Percentiles rank a stretch among this genome's conserved stretches.
These are phyloP conservation scores for Montipora sp. DNA, from an alignment of 64 coral and sea anemone genomes.

Conservation along the genomic window DNA sequence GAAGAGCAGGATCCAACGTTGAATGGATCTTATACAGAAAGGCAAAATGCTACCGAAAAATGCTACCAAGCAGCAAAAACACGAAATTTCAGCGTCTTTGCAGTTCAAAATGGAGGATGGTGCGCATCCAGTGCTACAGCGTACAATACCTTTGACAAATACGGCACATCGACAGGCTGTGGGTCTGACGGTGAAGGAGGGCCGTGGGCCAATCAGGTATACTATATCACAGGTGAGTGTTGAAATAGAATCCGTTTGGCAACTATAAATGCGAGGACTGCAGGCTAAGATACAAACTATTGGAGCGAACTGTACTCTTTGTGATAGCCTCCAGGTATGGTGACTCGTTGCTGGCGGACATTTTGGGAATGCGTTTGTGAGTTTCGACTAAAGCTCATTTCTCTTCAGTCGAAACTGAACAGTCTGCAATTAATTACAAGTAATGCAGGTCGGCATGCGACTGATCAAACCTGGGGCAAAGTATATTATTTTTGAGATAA, in stretches of 20 bases:
- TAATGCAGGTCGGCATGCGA: too few relatives aligned
- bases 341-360: too few relatives aligned
- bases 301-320: too few relatives aligned
- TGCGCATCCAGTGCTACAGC: conserved; percentile 4
- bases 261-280: neutral
- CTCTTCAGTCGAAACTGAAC: too few relatives aligned
- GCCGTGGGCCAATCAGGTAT: conserved; percentile 21
- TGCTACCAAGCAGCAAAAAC: neutral
- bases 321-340: too few relatives aligned
- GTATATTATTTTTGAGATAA: too few relatives aligned
- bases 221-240: neutral
- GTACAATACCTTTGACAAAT: conserved; percentile 9
- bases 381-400: too few relatives aligned
- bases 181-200: conserved; percentile 3
- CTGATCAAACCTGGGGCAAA: too few relatives aligned
- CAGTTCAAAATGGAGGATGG: conserved; percentile 22
- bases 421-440: too few relatives aligned
- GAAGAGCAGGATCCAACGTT: neutral
- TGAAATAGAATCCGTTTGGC: neutral
- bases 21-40: neutral
- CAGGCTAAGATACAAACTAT: too few relatives aligned
- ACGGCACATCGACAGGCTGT: neutral
- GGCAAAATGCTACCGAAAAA: neutral
- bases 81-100: neutral
- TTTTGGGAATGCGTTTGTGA: too few relatives aligned